Conservation (phyloP, 1,140 invertebrate species). For the Agraylea sexmaculata region DNA sequence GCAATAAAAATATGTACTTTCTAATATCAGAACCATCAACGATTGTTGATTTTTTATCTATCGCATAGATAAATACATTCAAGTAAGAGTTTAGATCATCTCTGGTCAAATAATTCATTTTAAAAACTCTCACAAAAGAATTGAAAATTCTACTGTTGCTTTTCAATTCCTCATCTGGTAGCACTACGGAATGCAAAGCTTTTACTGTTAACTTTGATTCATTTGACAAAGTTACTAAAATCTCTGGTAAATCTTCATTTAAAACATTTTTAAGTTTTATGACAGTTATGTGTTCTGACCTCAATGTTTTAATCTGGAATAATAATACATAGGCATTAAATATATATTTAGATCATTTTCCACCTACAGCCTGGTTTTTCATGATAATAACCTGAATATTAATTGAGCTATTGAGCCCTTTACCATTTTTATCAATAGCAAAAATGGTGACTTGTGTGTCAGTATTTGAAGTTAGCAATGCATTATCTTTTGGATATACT, state of each 20-base stretch:
- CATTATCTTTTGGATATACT: conserved; percentile 22
- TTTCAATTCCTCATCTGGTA: conserved; percentile 9
- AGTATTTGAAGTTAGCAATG: conserved; percentile 7
- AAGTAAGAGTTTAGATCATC: conserved; percentile 11
- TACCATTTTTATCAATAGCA: conserved; percentile 19
- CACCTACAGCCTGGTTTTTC: no score
- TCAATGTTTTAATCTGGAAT: conserved; percentile 22
- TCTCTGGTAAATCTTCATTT: conserved; percentile 16
- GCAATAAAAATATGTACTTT: no score
- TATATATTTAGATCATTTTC: not conserved
- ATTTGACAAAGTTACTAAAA: conserved; percentile 10
- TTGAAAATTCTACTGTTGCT: not conserved
- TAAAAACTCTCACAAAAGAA: not conserved
- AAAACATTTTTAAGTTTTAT: conserved; percentile 14
- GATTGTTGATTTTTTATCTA: conserved; percentile 10
- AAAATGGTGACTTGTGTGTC: conserved; percentile 13
- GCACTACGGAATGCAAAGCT: conserved; percentile 9
- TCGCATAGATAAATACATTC: conserved; percentile 18
- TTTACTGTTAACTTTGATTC: conserved; percentile 4
- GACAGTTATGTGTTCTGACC: conserved; percentile 17
- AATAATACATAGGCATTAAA: conserved; percentile 4
- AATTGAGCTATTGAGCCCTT: conserved; percentile 4
- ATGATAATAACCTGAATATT: conserved; percentile 12
- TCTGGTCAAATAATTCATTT: conserved; percentile 8
- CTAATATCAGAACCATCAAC: no score